Conservation (phyloP, 2,888 invertebrate genomes). For the Drosophila macrospina region DNA sequence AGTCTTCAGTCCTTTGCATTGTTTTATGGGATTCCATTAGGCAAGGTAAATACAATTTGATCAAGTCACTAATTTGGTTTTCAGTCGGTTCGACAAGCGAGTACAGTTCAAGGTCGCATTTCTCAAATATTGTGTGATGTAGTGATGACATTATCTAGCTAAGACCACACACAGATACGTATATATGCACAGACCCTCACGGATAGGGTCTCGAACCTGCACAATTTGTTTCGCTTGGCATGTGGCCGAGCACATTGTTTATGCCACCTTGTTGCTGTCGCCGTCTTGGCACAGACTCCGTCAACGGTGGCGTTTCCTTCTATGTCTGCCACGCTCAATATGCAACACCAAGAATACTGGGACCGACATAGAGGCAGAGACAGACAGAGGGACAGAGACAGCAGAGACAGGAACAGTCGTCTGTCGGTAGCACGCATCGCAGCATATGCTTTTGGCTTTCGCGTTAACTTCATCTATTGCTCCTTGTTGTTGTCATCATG, state of each 20-base stretch:
- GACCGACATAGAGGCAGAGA: slow-evolving; percentile 10
- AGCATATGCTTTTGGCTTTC: slow-evolving; percentile 63
- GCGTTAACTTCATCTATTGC: slow-evolving; percentile 49
- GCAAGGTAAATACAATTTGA: slow-evolving; percentile 38
- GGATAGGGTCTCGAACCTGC: slow-evolving; percentile 30
- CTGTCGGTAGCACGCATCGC: slow-evolving; percentile 67
- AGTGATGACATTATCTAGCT: slow-evolving; percentile 62
- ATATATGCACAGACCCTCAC: neutral
- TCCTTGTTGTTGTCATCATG: slow-evolving; percentile 40
- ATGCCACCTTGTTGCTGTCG: slow-evolving; percentile 38
- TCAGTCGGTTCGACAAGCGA: neutral
- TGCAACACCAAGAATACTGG: slow-evolving; percentile 47
- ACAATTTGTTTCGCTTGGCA: slow-evolving; percentile 65
- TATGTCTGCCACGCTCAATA: slow-evolving; percentile 48
- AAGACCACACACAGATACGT: slow-evolving; percentile 12
- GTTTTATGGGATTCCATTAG: slow-evolving; percentile 22
- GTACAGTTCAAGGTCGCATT: slow-evolving; percentile 43
- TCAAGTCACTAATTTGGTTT: slow-evolving; percentile 28
- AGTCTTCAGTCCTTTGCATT: slow-evolving; percentile 9
- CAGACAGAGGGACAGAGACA: slow-evolving; percentile 12
- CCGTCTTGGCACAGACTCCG: slow-evolving; percentile 36
- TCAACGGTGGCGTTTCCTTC: slow-evolving; percentile 34
- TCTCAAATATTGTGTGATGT: slow-evolving; percentile 31
- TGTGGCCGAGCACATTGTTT: slow-evolving; percentile 54
- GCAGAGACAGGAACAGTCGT: slow-evolving; percentile 23